Evolutionary conservation across 1,140 invertebrate species (phyloP).

Genomic region (Catajapyx aquilonaris): DNA sequence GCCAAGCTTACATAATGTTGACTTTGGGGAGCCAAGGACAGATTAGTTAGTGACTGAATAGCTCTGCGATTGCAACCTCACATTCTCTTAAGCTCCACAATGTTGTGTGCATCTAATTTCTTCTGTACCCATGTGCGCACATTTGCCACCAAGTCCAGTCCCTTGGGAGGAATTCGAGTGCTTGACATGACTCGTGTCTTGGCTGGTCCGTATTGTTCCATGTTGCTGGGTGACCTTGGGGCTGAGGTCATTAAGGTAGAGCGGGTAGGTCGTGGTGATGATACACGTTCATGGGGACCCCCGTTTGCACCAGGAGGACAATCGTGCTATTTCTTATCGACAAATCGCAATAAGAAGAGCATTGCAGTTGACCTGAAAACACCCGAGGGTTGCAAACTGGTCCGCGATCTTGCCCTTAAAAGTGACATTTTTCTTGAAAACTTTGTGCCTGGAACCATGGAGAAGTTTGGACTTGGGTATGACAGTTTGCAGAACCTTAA

Average conservation of each 20-base stretch:
- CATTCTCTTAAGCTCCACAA: too few species aligned
- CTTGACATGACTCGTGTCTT: conserved; percentile 67
- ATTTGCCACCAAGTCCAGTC: too few species aligned
- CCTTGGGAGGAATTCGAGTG: conserved; percentile 41
- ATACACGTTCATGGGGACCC: conserved; percentile 78
- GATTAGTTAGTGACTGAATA: too few species aligned
- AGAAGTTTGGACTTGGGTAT: conserved; percentile 57
- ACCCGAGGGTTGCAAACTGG: conserved; percentile 40
- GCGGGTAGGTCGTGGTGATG: conserved; percentile 59
- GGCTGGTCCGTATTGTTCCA: conserved; percentile 72
- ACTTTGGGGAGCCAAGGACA: too few species aligned
- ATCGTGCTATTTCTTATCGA: conserved; percentile 62
- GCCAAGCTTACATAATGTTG: too few species aligned
- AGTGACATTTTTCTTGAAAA: conserved; percentile 88
- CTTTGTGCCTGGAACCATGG: conserved; percentile 76
- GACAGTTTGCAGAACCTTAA: conserved; percentile 42
- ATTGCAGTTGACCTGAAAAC: conserved; percentile 68
- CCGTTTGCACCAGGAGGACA: conserved; percentile 48
- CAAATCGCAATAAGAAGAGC: conserved; percentile 94
- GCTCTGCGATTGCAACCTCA: too few species aligned
- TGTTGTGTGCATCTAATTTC: too few species aligned
- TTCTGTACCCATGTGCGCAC: too few species aligned
- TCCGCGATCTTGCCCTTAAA: conserved; percentile 46
- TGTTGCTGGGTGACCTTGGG: conserved; percentile 82
- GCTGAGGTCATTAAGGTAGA: conserved; percentile 89